Conservation (phyloP, 1,140 invertebrate species). For the Triops longicaudatus region DNA sequence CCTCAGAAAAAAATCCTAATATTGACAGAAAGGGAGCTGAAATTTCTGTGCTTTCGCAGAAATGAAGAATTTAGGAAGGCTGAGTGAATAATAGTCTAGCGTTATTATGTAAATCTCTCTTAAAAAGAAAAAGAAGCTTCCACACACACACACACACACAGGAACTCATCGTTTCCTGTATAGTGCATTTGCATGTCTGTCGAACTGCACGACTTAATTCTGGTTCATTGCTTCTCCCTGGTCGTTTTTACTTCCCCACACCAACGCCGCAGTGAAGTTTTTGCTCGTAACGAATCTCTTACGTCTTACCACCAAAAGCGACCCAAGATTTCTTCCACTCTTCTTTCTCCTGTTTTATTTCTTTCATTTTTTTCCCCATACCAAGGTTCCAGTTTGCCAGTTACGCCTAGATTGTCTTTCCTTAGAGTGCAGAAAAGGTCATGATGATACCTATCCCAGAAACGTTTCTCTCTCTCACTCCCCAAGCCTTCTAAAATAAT, state of each 20-base stretch:
- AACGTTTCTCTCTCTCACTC: too few species aligned
- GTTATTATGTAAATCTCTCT: neutral
- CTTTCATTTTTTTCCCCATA: neutral
- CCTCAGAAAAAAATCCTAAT: too few species aligned
- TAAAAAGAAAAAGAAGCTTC: neutral
- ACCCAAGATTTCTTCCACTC: neutral
- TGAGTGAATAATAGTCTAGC: neutral
- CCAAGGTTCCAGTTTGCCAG: too few species aligned
- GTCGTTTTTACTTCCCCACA: neutral
- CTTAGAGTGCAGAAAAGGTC: too few species aligned
- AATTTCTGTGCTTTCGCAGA: too few species aligned
- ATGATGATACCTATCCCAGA: too few species aligned
- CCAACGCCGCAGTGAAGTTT: neutral
- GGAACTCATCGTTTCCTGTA: neutral
- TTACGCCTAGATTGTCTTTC: too few species aligned
- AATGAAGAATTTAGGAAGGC: too few species aligned
- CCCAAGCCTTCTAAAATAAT: too few species aligned
- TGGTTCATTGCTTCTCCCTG: neutral
- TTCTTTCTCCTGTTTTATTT: neutral
- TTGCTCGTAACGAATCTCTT: neutral
- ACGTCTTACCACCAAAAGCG: neutral
- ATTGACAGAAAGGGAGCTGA: too few species aligned
- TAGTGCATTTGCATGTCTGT: conserved; percentile 12
- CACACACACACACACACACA: neutral
- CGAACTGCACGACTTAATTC: neutral